Conservation (phyloP, 2,797 vertebrate genomes). For the Pachyuromys duprasi region DNA sequence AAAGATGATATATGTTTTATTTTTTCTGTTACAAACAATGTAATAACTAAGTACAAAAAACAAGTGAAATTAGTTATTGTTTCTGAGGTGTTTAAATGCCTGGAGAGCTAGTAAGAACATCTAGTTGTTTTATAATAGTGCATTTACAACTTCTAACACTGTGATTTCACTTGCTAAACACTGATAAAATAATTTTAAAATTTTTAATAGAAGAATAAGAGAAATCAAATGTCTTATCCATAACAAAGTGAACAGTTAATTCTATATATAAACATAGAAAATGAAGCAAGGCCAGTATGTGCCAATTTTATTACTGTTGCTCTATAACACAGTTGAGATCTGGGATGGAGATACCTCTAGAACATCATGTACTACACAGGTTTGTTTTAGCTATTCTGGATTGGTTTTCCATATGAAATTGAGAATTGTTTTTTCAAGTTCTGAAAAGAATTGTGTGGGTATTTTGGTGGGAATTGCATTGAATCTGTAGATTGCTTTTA, state of each 20-base stretch:
- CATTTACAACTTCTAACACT: background rate
- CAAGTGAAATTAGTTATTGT: background rate
- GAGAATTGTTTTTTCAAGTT: too few relatives aligned
- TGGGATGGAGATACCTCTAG: too few relatives aligned
- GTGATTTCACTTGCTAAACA: background rate
- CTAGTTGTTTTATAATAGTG: background rate
- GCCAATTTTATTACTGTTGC: too few relatives aligned
- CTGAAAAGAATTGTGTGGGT: too few relatives aligned
- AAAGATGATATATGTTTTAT: background rate
- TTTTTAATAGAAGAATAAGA: background rate
- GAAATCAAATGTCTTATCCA: background rate
- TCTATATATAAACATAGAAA: background rate
- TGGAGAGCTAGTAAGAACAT: background rate
- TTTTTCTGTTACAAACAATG: background rate
- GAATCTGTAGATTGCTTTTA: too few relatives aligned
- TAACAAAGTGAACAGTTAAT: background rate
- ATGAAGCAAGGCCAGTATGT: background rate
- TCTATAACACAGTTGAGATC: too few relatives aligned
- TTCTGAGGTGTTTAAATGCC: background rate
- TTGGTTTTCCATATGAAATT: too few relatives aligned
- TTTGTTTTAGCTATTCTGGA: too few relatives aligned
- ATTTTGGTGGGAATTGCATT: too few relatives aligned
- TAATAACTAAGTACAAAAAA: background rate
- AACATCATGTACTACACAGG: too few relatives aligned
- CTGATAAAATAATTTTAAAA: conserved; percentile 21